Evolutionary conservation across 2,888 invertebrate species (phyloP), one percentile per base, ranked within the genome.

Genomic region (Cheilosia pagana): DNA sequence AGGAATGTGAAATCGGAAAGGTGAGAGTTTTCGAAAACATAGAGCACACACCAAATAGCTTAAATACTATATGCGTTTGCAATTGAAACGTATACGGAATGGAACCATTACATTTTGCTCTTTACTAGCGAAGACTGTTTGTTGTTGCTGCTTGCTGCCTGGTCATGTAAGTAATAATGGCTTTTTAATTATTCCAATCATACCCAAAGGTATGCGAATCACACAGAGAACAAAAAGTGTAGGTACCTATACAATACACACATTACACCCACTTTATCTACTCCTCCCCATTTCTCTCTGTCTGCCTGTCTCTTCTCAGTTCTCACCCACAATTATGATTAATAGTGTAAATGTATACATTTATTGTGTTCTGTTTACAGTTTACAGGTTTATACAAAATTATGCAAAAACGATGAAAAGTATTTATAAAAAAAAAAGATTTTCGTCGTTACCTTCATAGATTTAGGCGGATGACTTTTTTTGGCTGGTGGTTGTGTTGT

Each of bases 161-260:
- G n/a, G 14, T 16, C 21, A 52, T 6, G 53, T 74, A 16, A 53
- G n/a, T 52, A 45, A 48, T 39, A 43, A 68, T 68, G 59, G 59
- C 41, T 31, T 43, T 59, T 67, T 68, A 59, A 68, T 76, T 76
- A 67, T 76, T 76, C 75, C 48, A 68, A 52, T 76, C 75, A 52
- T 67, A 76, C 75, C 45, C 57, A 52, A 59, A 67, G 75, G 75
- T 76, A 76, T 76, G 59, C 67, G 43, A 59, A 59, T 50, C 39
- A 31, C 25, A 48, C 50, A 31, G 12, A 48, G 23, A 55, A 23
- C 45, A 35, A 57, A 59, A 31, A 31, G 16, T n/a, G 23, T 55
- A 16, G n/a, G n/a, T n/a, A n/a, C n/a, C n/a, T n/a, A n/a, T n/a
- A n/a, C n/a, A n/a, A n/a, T 43, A 55, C n/a, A 12, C 1, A 52